Base-by-base conservation (phyloP, 2,888 invertebrate species). In the Plagiodera versicolora region DNA sequence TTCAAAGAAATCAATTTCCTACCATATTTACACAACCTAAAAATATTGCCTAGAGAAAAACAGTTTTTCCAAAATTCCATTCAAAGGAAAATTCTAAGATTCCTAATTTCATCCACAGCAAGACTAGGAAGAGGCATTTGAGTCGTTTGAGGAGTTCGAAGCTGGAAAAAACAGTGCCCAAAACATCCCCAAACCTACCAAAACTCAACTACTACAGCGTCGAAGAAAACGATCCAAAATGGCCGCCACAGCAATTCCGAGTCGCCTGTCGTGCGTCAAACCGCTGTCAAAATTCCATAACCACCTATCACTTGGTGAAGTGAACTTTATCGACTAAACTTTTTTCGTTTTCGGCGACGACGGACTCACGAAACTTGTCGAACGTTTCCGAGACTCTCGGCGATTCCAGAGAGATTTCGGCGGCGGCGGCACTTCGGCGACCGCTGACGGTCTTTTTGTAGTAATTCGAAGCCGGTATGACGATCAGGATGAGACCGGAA, bases 401-500 rank as follows among this genome's bases (percentile, higher is more conserved):
- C 6, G 60, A 61, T 20, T 60, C 45, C 14, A 44, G 53, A 17
- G 46, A 28, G 10, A 58, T 28, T 28, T 47, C 46, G 8, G 14
- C 18, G 3, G 55, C 18, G 8, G 14, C 18, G 3, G 55, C 18
- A 16, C 17, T 19, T 30, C 51, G 46, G 9, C 32, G 44, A 44
- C 39, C 54, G 17, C 5, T 8, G 16, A 58, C 28, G 6, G 1
- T 50, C 19, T 24, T 46, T 11, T 51, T 76, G 65, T 76, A 80
- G 14, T 73, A 68, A 49, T 78, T 78, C 5, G 75, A 73, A 2
- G 77, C 66, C 11, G 81, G 81, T 50, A 81, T 61, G 47, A 81
- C 70, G 11, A 79, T 63, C 67, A 92, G 79, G 49, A 91, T 82
- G 1, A 87, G 70, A 0, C 93, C 93, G 1, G 92, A 92, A 10